Evolutionary conservation across 2,888 invertebrate species (phyloP), one percentile per base, ranked within the genome.

Genomic region (Agonopterix heracliana): DNA sequence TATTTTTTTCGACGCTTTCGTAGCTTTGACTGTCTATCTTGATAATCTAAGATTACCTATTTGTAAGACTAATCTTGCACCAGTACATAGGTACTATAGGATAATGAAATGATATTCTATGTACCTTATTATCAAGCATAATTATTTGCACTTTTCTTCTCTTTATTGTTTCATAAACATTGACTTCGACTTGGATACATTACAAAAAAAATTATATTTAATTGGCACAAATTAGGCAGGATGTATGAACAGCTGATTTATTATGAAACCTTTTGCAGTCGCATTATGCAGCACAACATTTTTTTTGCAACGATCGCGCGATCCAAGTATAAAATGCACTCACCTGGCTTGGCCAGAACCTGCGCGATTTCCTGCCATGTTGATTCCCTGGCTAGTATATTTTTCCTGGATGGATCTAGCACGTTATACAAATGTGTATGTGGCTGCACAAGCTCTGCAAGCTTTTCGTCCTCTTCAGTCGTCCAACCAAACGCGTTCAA

Each of bases 291-390:
- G 76, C 77, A 76, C 64, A 61, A 59, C 47, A 49, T 52, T 50
- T 44, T 34, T 49, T 36, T 43, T n/a, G n/a, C 38, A 38, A 1
- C 38, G n/a, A 38, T 10, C 9, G n/a, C n/a, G 10, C 10, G 5
- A 38, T 38, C 9, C 38, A 38, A 38, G 3, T n/a, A 38, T 36
- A 36, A 36, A 26, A 43, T 53, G 17, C 52, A 51, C 61, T 57
- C 65, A 88, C 87, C 87, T 78, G 87, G 87, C 55, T 81, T 87
- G 34, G 62, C 60, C 51, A 88, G 60, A 57, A 71, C 64, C 56
- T 68, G 63, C n/a, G 85, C 80, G 70, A 88, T 87, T 66, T 76
- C 72, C 56, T 79, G 75, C 87, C 87, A 88, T 73, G 82, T 84
- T 53, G 68, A 59, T 62, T 84, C 83, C 17, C 84, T 70, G 44